Evolutionary conservation across 2,113 vertebrate genomes (phyloP).

Genomic region (Monopterus albus): DNA sequence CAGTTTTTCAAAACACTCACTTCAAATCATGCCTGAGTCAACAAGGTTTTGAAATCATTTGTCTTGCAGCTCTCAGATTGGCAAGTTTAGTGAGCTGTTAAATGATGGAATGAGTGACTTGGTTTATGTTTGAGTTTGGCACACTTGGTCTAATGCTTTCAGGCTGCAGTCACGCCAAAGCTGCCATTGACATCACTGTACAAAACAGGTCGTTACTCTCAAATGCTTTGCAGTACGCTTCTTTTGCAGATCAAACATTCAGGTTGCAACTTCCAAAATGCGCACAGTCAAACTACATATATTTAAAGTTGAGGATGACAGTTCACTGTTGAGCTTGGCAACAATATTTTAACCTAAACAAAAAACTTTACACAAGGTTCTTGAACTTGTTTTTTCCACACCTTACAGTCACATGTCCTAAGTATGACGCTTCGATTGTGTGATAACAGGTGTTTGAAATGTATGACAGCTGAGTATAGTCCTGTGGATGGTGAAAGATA

Average conservation of each 20-base stretch:
- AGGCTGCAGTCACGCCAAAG: background rate
- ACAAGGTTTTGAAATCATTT: conserved; percentile 38
- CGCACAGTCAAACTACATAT: no score
- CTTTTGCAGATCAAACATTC: background rate
- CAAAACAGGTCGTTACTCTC: background rate
- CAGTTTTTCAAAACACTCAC: conserved; percentile 28
- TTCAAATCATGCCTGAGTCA: conserved; percentile 45
- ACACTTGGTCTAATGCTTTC: background rate
- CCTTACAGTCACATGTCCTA: background rate
- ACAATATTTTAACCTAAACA: no score
- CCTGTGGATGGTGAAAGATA: background rate
- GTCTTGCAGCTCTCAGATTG: background rate
- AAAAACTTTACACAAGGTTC: background rate
- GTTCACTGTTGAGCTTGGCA: no score
- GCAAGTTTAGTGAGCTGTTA: conserved; percentile 11
- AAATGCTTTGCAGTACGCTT: background rate
- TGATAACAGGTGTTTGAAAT: no score
- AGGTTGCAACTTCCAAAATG: background rate
- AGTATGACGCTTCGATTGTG: background rate
- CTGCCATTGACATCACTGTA: background rate
- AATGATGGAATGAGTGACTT: background rate
- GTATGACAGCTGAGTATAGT: no score
- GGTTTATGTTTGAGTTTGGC: background rate
- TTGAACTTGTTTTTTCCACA: background rate
- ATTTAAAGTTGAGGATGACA: no score